A percentile compares a stretch with the other conserved stretches of the same genome.
Conservation (phyloP, 2,888 invertebrate genomes). For the Alloscopus bannaensis region DNA sequence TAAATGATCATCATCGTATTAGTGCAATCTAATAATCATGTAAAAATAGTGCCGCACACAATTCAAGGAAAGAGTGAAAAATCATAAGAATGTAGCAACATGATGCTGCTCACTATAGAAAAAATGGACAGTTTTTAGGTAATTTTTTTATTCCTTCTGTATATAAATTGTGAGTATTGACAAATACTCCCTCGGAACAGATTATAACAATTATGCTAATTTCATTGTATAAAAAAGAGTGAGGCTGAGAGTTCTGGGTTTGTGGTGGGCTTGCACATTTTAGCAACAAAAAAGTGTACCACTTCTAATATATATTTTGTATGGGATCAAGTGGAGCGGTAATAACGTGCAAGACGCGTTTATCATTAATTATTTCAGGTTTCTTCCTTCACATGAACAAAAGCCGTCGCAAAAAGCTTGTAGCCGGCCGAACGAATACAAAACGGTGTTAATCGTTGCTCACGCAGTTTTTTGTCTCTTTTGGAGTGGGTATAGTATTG, state of each 20-base stretch:
- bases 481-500: too few species aligned
- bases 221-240: conserved; percentile 2
- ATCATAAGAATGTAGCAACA: not conserved
- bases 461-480: too few species aligned
- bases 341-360: not conserved
- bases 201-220: conserved; percentile 13
- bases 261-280: not conserved
- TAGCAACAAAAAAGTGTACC: not conserved
- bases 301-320: not conserved
- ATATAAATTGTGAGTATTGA: not conserved
- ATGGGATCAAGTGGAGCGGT: not conserved
- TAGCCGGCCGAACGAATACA: too few species aligned
- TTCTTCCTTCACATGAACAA: not conserved
- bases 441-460: too few species aligned
- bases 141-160: not conserved
- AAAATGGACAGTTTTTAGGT: not conserved
- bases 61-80: not conserved
- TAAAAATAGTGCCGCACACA: conserved; percentile 14
- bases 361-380: not conserved
- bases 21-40: not conserved
- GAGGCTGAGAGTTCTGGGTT: not conserved
- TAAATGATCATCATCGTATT: not conserved
- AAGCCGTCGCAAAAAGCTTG: not conserved
- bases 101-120: not conserved
- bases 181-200: not conserved